Percentiles rank a stretch among this genome's conserved stretches.
phyloP scores from a whole-genome alignment of 2,113 vertebrate species.

The Chloebia gouldiae region DNA sequence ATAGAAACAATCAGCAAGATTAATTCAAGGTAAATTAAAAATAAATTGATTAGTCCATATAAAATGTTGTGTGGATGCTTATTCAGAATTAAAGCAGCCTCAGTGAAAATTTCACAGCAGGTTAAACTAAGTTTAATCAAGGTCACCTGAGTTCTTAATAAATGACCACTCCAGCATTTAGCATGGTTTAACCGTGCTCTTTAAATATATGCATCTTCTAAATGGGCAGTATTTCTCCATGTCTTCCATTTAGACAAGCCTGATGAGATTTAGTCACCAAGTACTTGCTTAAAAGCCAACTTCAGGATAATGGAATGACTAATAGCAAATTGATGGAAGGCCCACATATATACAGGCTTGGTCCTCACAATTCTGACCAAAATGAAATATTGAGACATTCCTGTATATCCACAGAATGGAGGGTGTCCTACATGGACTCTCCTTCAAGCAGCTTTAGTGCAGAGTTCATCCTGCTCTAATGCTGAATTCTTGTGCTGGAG shows the following conservation, averaged over 20 bases:
- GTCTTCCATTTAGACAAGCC: background rate
- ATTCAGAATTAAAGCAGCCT: background rate
- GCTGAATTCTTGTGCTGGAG: background rate
- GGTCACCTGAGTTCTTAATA: background rate
- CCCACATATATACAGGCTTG: background rate
- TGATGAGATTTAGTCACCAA: background rate
- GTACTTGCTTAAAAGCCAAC: background rate
- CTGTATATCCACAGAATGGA: background rate
- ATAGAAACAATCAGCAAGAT: background rate
- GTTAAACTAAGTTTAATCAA: background rate
- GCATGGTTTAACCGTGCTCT: background rate
- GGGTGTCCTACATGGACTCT: background rate
- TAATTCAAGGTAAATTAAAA: background rate
- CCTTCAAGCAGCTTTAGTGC: background rate
- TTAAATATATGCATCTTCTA: background rate
- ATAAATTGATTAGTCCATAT: background rate
- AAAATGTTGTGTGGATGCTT: background rate
- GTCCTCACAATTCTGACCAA: background rate
- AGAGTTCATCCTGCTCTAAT: background rate
- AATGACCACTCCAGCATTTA: background rate
- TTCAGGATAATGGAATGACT: background rate
- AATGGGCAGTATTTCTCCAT: background rate
- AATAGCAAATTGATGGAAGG: background rate
- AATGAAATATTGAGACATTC: background rate
- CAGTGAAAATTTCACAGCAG: background rate